Evolutionary conservation across 2,113 vertebrate genomes (phyloP).

Genomic region (Ammospiza caudacuta): DNA sequence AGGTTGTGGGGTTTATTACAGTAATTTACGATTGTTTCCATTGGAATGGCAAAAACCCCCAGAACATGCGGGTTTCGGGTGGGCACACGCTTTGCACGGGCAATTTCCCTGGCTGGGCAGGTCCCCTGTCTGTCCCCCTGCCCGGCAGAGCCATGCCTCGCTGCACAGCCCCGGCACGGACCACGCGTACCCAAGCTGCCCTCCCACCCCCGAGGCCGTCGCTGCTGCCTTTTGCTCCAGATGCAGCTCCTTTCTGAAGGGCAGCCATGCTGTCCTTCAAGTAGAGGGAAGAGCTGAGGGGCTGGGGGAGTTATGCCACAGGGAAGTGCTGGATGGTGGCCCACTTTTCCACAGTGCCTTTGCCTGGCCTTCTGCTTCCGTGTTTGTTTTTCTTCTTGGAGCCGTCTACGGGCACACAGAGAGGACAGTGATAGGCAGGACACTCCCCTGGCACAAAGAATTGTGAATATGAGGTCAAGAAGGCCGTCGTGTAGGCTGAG

Average conservation of each 20-base stretch:
- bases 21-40: constrained; percentile 13
- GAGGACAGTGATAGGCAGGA: background rate
- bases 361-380: background rate
- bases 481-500: accelerated
- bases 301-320: background rate
- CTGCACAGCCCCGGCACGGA: background rate
- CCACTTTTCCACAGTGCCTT: background rate
- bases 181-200: background rate
- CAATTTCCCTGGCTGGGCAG: background rate
- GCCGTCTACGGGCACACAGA: accelerated
- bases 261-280: background rate
- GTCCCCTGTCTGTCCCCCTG: background rate
- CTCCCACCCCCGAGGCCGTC: background rate
- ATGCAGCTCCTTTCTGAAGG: background rate
- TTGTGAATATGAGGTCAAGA: background rate
- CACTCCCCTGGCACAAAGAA: accelerated
- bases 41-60: constrained; percentile 36
- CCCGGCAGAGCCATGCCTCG: background rate
- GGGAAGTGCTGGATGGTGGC: background rate
- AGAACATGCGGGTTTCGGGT: background rate
- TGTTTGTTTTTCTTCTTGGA: background rate
- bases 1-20: background rate
- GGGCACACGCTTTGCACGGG: constrained; percentile 27
- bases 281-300: background rate
- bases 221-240: background rate